A percentile compares a stretch with the other conserved stretches of the same genome.
These are phyloP conservation scores for Ataeniobius toweri DNA, from an alignment of 2,797 vertebrate species.

Conservation along the genomic window DNA sequence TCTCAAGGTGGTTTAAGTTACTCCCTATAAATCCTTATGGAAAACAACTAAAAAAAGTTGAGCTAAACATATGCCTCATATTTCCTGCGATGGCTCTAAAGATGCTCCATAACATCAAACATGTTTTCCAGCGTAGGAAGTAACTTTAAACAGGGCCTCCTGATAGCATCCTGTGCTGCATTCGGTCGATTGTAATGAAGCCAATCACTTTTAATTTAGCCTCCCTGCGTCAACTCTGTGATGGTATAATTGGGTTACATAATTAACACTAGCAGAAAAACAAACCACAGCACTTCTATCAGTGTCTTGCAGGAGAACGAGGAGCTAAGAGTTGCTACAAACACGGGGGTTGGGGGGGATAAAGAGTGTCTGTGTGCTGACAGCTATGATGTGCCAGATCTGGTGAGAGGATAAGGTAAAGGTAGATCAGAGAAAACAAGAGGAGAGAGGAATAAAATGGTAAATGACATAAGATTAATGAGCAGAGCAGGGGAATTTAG, in stretches of 20 bases:
- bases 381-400: conserved; percentile 42
- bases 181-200: conserved; percentile 74
- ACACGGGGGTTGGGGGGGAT: conserved; percentile 32
- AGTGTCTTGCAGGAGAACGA: conserved; percentile 64
- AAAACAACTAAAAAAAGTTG: conserved; percentile 44
- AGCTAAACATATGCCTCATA: conserved; percentile 33
- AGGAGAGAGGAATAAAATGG: conserved; percentile 11
- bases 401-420: conserved; percentile 49
- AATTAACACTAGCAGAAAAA: conserved; percentile 78
- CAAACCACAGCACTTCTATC: conserved; percentile 67
- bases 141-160: conserved; percentile 66
- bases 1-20: conserved; percentile 32
- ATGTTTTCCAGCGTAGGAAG: conserved; percentile 49
- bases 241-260: conserved; percentile 80
- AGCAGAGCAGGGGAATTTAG: conserved; percentile 15
- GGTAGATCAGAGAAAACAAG: conserved; percentile 8
- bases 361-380: conserved; percentile 34
- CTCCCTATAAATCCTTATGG: conserved; percentile 33
- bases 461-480: conserved; percentile 33
- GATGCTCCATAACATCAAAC: conserved; percentile 48
- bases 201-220: conserved; percentile 79
- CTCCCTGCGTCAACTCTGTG: conserved; percentile 65
- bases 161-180: conserved; percentile 61
- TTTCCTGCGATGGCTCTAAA: conserved; percentile 31
- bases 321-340: conserved; percentile 45